Conservation (phyloP, 2,113 vertebrate genomes). For the Leptocoma aspasia region DNA sequence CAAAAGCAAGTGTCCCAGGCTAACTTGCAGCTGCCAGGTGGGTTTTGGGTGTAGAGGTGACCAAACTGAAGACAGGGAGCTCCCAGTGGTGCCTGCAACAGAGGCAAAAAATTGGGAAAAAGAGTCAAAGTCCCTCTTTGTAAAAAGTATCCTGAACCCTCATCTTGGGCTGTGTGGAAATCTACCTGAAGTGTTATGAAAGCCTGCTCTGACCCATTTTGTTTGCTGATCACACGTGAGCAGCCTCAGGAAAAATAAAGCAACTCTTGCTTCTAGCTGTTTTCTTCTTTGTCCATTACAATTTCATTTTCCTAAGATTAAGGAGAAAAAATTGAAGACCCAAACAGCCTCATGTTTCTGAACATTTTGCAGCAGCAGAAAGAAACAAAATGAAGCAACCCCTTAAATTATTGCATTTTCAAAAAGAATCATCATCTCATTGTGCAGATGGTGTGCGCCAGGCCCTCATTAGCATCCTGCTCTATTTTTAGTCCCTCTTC, state of each 20-base stretch:
- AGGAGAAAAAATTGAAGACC: neutral
- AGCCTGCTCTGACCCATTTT: neutral
- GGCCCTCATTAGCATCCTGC: constrained; percentile 11
- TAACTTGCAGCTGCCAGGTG: neutral
- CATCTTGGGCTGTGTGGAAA: neutral
- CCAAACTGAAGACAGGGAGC: neutral
- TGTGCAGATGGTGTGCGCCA: neutral
- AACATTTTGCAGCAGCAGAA: neutral
- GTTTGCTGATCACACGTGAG: neutral
- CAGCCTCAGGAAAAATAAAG: neutral
- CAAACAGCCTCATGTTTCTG: neutral
- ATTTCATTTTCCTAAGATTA: constrained; percentile 30
- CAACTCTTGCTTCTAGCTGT: neutral
- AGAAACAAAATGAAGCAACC: constrained; percentile 1
- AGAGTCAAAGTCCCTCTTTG: neutral
- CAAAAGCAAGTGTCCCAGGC: accelerated
- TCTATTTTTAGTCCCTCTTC: constrained; percentile 37
- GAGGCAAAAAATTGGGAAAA: neutral
- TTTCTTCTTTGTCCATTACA: neutral
- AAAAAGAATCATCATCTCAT: constrained; percentile 19
- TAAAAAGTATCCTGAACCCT: neutral
- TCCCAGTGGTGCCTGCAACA: neutral
- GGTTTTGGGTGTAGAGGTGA: neutral
- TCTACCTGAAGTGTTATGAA: neutral
- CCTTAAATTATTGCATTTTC: constrained; percentile 22